A percentile compares a stretch with the other conserved stretches of the same genome.
Conservation (phyloP, 1,140 invertebrate genomes). For the Drosophila pruinosa region DNA sequence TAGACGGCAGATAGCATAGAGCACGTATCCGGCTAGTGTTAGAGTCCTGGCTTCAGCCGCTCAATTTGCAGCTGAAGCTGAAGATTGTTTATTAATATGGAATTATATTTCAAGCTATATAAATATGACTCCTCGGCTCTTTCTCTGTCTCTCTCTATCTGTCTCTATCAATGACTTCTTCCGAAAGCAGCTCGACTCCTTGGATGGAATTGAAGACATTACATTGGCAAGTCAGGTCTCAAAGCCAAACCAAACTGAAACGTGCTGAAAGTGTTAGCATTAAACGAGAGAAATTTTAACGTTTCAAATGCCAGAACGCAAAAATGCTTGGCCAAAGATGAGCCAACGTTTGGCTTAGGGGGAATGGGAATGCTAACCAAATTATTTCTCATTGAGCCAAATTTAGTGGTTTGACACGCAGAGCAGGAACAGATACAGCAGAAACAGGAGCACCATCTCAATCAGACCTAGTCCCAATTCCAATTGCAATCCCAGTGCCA, state of each 20-base stretch:
- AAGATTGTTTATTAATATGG: slow-evolving; percentile 65
- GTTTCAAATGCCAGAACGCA: slow-evolving; percentile 31
- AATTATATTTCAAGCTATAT: slow-evolving; percentile 55
- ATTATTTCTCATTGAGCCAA: slow-evolving; percentile 58
- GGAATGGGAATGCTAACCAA: slow-evolving; percentile 54
- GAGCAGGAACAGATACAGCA: neutral
- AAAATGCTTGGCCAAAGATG: slow-evolving; percentile 18
- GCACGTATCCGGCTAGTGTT: slow-evolving; percentile 57
- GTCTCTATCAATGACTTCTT: too few species aligned
- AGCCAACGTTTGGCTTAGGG: slow-evolving; percentile 16
- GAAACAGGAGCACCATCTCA: slow-evolving; percentile 7
- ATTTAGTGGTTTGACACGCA: slow-evolving; percentile 34
- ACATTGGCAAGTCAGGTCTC: slow-evolving; percentile 31
- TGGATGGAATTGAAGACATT: slow-evolving; percentile 19
- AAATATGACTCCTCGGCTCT: slow-evolving; percentile 15
- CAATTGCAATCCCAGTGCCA: neutral
- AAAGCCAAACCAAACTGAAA: slow-evolving; percentile 17
- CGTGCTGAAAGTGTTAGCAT: slow-evolving; percentile 42
- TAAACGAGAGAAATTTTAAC: slow-evolving; percentile 21
- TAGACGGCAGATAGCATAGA: neutral
- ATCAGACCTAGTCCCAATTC: slow-evolving; percentile 7
- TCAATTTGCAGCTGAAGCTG: slow-evolving; percentile 37
- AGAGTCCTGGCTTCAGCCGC: slow-evolving; percentile 22
- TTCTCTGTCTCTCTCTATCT: neutral
- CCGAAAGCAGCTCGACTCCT: neutral